Conservation (phyloP, 2,888 invertebrate species). For the Theretra japonica region DNA sequence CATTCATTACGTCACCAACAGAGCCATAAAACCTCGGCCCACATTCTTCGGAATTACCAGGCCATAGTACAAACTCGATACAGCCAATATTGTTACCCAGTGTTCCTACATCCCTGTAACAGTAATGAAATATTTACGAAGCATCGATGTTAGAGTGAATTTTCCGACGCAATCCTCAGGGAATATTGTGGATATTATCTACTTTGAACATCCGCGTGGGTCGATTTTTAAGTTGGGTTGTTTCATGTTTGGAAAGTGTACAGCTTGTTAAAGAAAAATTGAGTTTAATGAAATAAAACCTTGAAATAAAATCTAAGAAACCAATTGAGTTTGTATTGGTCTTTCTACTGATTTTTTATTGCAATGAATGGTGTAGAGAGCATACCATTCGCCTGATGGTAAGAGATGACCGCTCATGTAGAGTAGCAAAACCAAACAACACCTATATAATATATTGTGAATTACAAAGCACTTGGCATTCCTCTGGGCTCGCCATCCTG, state of each 20-base stretch:
- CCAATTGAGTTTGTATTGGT: no score
- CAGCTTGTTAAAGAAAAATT: no score
- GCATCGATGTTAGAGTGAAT: slow-evolving; percentile 9
- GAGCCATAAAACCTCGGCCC: background rate
- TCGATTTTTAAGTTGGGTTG: background rate
- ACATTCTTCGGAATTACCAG: background rate
- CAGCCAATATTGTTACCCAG: slow-evolving; percentile 20
- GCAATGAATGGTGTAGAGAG: no score
- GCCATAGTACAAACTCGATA: background rate
- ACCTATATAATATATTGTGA: no score
- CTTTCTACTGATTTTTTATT: no score
- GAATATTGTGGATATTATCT: background rate
- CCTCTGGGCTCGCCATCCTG: no score
- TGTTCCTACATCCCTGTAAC: slow-evolving; percentile 4
- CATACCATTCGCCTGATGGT: no score
- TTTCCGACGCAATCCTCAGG: background rate
- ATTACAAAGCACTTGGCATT: no score
- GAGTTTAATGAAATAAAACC: no score
- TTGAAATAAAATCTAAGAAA: no score
- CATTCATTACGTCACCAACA: background rate
- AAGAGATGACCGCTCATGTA: no score
- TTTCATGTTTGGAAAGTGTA: background rate
- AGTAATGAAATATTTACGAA: slow-evolving; percentile 26
- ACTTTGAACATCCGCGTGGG: background rate
- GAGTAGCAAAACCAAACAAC: no score